Conservation (phyloP, 2,797 vertebrate species). For the Epinephelus awoara region DNA sequence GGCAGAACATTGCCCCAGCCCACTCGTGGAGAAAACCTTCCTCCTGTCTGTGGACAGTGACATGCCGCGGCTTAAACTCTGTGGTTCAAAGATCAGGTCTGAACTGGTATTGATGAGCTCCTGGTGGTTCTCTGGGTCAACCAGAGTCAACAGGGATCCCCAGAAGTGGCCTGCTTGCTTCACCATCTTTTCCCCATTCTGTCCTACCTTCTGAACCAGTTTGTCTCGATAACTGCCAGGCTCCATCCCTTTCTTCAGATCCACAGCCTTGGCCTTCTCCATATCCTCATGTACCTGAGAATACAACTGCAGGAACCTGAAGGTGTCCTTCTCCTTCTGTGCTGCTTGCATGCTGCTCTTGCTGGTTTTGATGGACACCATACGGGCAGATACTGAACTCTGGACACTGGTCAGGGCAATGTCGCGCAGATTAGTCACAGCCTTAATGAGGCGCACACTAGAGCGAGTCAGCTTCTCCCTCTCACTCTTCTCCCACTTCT, state of each 20-base stretch:
- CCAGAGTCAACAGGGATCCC: constrained; percentile 61
- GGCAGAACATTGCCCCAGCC: too few species aligned
- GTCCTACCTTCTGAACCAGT: constrained; percentile 58
- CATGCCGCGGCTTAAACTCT: background rate
- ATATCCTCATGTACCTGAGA: constrained; percentile 72
- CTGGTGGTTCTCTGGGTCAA: constrained; percentile 70
- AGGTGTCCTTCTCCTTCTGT: constrained; percentile 67
- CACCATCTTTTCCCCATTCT: constrained; percentile 49
- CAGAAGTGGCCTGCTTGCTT: constrained; percentile 44
- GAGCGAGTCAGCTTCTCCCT: constrained; percentile 47
- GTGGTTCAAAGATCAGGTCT: constrained; percentile 57
- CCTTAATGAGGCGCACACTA: constrained; percentile 55
- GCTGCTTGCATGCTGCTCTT: constrained; percentile 64
- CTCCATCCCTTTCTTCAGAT: constrained; percentile 71
- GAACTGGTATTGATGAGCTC: background rate
- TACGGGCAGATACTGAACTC: constrained; percentile 72
- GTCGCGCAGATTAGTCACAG: constrained; percentile 55
- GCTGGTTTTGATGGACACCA: constrained; percentile 62
- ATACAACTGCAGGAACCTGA: constrained; percentile 78
- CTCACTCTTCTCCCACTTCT: constrained; percentile 70
- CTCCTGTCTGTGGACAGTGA: constrained; percentile 67
- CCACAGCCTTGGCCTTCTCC: constrained; percentile 69
- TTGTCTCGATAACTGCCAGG: constrained; percentile 50
- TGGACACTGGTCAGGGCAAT: constrained; percentile 60
- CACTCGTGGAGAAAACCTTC: too few species aligned